Percentiles rank a stretch among this genome's conserved stretches.
phyloP scores from a whole-genome alignment of 2,888 invertebrate genomes.

The Erynnis tages region DNA sequence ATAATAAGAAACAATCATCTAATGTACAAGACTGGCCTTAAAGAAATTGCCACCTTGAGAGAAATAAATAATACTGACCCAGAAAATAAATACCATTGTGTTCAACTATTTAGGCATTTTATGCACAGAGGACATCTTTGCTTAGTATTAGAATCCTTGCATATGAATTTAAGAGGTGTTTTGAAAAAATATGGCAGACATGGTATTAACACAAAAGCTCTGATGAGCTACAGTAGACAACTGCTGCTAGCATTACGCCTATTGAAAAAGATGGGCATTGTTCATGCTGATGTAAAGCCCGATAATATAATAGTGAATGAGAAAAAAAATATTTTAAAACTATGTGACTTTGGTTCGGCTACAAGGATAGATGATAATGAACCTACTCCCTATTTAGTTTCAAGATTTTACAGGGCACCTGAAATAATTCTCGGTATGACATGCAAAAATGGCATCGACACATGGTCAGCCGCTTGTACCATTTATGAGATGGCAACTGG shows the following conservation, averaged over 20 bases:
- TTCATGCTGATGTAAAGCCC: slow-evolving; percentile 99
- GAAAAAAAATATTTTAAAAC: slow-evolving; percentile 95
- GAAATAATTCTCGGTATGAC: slow-evolving; percentile 98
- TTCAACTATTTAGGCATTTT: slow-evolving; percentile 92
- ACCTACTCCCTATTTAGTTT: slow-evolving; percentile 98
- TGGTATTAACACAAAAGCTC: slow-evolving; percentile 97
- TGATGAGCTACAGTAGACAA: slow-evolving; percentile 97
- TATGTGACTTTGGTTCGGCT: slow-evolving; percentile 99
- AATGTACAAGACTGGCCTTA: slow-evolving; percentile 98
- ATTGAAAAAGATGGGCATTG: slow-evolving; percentile 95
- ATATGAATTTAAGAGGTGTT: slow-evolving; percentile 93
- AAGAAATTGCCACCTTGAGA: slow-evolving; percentile 95
- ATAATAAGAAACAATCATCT: slow-evolving; percentile 99
- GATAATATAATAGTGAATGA: slow-evolving; percentile 99
- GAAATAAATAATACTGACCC: slow-evolving; percentile 97
- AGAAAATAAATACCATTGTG: slow-evolving; percentile 97
- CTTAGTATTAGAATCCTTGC: slow-evolving; percentile 97
- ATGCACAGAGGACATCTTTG: slow-evolving; percentile 99
- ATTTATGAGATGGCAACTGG: slow-evolving; percentile 99
- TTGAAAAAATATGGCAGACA: slow-evolving; percentile 98
- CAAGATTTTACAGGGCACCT: slow-evolving; percentile 98
- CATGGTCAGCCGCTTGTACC: slow-evolving; percentile 99
- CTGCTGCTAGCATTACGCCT: slow-evolving; percentile 95
- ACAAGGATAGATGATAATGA: slow-evolving; percentile 96
- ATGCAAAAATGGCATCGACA: slow-evolving; percentile 97